These are phyloP conservation scores for Misgurnus anguillicaudatus DNA, from an alignment of 2,113 vertebrate species.

Conservation along the genomic window DNA sequence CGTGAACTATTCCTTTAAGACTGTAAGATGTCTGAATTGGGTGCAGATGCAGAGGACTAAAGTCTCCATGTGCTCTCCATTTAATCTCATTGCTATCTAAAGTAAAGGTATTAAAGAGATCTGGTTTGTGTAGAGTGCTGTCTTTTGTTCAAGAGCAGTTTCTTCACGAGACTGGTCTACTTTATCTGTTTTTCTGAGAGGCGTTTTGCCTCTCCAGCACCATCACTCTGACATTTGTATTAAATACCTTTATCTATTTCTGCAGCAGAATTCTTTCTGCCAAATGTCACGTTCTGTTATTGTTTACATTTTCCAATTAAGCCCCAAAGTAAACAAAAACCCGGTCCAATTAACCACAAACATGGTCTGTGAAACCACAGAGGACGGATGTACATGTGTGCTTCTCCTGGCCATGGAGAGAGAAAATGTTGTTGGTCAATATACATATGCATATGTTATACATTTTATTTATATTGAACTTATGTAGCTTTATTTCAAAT, in stretches of 20 bases:
- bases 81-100: background rate
- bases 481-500: too few relatives aligned
- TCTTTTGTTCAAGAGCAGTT: background rate
- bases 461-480: too few relatives aligned
- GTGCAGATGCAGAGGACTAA: too few relatives aligned
- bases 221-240: slow-evolving; percentile 40
- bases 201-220: background rate
- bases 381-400: background rate
- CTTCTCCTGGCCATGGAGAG: too few relatives aligned
- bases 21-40: too few relatives aligned
- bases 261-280: slow-evolving; percentile 7
- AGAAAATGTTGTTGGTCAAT: too few relatives aligned
- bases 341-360: background rate
- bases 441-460: too few relatives aligned
- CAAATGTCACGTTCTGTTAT: slow-evolving; percentile 53
- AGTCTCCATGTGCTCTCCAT: background rate
- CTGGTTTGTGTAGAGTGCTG: background rate
- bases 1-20: too few relatives aligned
- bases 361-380: background rate
- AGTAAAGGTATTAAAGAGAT: background rate
- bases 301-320: slow-evolving; percentile 33
- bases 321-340: slow-evolving; percentile 12
- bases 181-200: background rate
- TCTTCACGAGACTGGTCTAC: background rate
- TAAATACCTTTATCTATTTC: background rate